Percentiles rank a stretch among this genome's conserved stretches.
Conservation (phyloP, 2,888 invertebrate genomes). For the Eristalinus sepulchralis region DNA sequence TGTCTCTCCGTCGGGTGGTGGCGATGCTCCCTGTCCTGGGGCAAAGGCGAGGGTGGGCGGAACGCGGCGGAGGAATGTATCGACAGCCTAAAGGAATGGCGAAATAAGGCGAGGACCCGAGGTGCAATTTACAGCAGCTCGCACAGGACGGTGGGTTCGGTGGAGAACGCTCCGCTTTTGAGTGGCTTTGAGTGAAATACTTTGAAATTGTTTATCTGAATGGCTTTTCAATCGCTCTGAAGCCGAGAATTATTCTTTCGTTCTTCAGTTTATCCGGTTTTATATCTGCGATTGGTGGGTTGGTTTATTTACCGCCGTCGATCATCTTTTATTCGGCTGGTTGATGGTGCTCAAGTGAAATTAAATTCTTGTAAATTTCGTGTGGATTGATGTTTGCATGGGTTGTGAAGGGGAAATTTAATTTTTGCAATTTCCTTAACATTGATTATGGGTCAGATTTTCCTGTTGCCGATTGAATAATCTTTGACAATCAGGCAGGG, state of each 20-base stretch:
- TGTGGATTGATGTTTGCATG: neutral
- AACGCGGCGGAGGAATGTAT: neutral
- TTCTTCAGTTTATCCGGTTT: neutral
- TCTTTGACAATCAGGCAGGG: too few relatives aligned
- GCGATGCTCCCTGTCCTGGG: neutral
- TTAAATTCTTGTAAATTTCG: neutral
- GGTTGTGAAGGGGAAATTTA: too few relatives aligned
- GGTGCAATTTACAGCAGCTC: neutral
- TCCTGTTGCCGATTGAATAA: too few relatives aligned
- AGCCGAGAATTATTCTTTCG: neutral
- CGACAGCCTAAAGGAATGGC: neutral
- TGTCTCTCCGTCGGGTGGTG: neutral
- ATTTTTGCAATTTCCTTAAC: too few relatives aligned
- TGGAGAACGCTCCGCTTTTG: neutral
- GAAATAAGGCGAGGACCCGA: neutral
- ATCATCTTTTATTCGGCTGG: neutral
- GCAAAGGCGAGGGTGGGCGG: neutral
- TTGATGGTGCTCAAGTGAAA: neutral
- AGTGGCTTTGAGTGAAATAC: neutral
- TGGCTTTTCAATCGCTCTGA: neutral
- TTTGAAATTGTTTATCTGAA: neutral
- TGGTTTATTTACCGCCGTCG: neutral
- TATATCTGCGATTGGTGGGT: neutral
- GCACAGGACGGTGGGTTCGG: neutral
- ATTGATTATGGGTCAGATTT: neutral